These are phyloP conservation scores for Falco novaeseelandiae DNA, from an alignment of 2,797 vertebrate species.

Conservation along the genomic window DNA sequence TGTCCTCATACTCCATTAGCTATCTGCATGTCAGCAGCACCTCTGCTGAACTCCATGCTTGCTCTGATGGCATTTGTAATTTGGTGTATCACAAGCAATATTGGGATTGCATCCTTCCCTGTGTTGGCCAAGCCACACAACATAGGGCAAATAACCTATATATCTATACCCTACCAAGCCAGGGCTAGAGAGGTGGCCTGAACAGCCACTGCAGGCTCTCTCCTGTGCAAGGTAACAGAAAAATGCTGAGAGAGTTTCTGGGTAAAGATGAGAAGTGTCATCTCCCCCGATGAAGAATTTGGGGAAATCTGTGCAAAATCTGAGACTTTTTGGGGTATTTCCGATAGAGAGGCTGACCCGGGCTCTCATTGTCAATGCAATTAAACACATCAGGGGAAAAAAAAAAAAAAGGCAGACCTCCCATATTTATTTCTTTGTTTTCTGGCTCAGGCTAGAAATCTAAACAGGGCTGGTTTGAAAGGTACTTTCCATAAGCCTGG, in stretches of 20 bases:
- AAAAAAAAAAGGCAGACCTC: background rate
- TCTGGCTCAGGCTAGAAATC: background rate
- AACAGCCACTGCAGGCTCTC: accelerated
- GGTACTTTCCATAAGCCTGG: slow-evolving; percentile 43
- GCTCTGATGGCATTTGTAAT: accelerated
- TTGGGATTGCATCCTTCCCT: background rate
- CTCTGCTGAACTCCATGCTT: background rate
- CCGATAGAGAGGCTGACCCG: background rate
- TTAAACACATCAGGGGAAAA: background rate
- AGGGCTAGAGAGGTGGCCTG: background rate
- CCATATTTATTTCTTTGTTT: background rate
- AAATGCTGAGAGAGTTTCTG: background rate
- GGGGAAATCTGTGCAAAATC: slow-evolving; percentile 20
- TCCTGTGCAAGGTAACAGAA: background rate
- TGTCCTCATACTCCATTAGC: background rate
- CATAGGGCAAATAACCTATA: background rate
- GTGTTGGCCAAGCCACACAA: accelerated
- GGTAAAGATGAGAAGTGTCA: background rate
- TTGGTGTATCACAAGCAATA: background rate
- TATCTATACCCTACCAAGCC: background rate
- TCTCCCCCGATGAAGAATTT: background rate
- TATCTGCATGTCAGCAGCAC: accelerated
- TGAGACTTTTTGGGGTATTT: slow-evolving; percentile 38
- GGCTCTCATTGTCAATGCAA: background rate
- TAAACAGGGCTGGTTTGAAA: slow-evolving; percentile 20